phyloP scores from a whole-genome alignment of 2,797 vertebrate species.

The Sebastes nivosus region DNA sequence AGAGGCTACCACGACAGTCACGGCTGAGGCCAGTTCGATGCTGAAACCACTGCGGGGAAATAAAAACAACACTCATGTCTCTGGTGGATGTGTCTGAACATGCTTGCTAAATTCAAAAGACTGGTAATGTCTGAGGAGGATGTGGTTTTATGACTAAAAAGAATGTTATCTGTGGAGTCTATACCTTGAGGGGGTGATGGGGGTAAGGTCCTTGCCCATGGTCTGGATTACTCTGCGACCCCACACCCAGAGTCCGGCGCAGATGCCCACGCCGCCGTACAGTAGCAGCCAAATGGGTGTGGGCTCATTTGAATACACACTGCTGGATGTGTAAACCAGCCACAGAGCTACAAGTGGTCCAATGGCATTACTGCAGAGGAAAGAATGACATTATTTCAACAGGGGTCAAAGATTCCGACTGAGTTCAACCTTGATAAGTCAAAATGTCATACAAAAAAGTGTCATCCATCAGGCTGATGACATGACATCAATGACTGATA shows the following conservation, averaged over 20 bases:
- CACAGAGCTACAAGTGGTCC: constrained; percentile 94
- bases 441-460: constrained; percentile 3
- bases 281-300: constrained; percentile 95
- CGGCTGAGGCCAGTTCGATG: constrained; percentile 95
- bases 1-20: constrained; percentile 95
- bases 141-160: constrained; percentile 19
- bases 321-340: constrained; percentile 85
- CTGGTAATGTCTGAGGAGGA: constrained; percentile 47
- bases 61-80: constrained; percentile 13
- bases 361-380: constrained; percentile 91
- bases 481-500: background rate
- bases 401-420: background rate
- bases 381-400: background rate
- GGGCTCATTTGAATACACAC: constrained; percentile 78
- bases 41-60: constrained; percentile 91
- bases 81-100: background rate
- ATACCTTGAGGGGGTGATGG: constrained; percentile 98
- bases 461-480: background rate
- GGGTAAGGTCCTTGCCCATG: constrained; percentile 97
- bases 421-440: background rate
- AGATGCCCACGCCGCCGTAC: constrained; percentile 95
- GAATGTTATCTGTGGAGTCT: background rate
- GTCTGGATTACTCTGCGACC: constrained; percentile 98
- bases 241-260: constrained; percentile 97
- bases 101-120: constrained; percentile 9